Evolutionary conservation across 2,797 vertebrate genomes (phyloP).

Genomic region (Rousettus madagascariensis): DNA sequence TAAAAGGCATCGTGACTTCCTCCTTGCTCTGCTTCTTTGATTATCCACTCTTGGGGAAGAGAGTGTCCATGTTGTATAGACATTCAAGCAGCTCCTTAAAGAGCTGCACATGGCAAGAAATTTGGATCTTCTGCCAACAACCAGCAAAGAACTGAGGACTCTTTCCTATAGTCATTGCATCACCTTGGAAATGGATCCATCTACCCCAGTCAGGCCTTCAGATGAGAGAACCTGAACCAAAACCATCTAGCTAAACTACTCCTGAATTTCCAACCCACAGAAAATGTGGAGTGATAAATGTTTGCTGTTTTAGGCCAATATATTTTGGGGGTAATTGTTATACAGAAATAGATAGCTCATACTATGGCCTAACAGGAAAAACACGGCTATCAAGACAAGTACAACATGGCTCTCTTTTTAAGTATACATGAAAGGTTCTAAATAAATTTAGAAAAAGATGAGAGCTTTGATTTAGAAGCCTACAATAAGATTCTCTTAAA

Average conservation of each 20-base stretch:
- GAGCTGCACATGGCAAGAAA: neutral
- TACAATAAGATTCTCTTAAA: conserved; percentile 23
- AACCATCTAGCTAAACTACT: neutral
- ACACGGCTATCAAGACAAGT: neutral
- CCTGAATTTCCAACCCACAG: neutral
- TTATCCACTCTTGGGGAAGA: neutral
- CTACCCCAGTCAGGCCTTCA: neutral
- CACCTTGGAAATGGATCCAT: neutral
- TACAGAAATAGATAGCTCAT: neutral
- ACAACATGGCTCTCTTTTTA: conserved; percentile 1
- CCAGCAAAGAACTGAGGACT: neutral
- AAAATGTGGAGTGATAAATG: neutral
- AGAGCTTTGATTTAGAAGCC: conserved; percentile 24
- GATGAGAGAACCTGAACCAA: neutral
- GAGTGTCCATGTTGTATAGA: neutral
- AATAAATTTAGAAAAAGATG: conserved; percentile 42
- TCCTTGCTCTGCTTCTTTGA: neutral
- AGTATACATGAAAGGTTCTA: conserved; percentile 13
- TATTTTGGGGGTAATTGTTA: neutral
- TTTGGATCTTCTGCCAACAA: neutral
- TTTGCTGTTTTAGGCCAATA: neutral
- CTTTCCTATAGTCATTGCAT: neutral
- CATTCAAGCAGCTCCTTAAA: neutral
- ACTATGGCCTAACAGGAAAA: neutral
- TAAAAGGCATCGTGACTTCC: neutral